phyloP scores from a whole-genome alignment of 2,888 invertebrate species.

The Endomychus coccineus region DNA sequence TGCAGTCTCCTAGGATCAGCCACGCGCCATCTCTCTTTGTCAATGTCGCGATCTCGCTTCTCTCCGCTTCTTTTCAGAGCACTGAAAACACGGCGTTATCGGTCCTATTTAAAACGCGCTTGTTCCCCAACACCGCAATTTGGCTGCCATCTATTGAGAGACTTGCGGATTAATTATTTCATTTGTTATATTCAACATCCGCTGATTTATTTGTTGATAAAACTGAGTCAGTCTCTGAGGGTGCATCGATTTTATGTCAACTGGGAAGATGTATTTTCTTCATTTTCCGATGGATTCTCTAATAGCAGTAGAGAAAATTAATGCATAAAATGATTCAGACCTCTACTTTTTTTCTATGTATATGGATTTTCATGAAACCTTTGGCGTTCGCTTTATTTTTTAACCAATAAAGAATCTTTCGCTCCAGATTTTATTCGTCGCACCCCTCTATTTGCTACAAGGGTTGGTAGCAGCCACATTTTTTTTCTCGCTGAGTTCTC shows the following conservation, averaged over 20 bases:
- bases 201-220: conserved; percentile 5
- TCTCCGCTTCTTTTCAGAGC: conserved; percentile 19
- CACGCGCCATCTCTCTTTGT: conserved; percentile 40
- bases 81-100: conserved; percentile 11
- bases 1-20: conserved; percentile 32
- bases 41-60: conserved; percentile 31
- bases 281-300: too few relatives aligned
- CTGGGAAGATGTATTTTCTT: too few relatives aligned
- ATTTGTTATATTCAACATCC: conserved; percentile 9
- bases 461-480: too few relatives aligned
- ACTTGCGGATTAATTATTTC: conserved; percentile 11
- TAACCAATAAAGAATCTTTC: too few relatives aligned
- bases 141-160: conserved; percentile 9
- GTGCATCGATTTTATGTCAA: conserved; percentile 4
- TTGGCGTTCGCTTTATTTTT: too few relatives aligned
- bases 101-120: conserved; percentile 17
- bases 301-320: too few relatives aligned
- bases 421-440: too few relatives aligned
- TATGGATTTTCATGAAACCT: too few relatives aligned
- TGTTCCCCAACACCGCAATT: conserved; percentile 12
- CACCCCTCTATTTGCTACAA: too few relatives aligned
- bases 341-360: too few relatives aligned
- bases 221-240: conserved; percentile 3
- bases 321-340: too few relatives aligned
- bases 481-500: too few relatives aligned